Evolutionary conservation across 2,113 vertebrate genomes (phyloP), one percentile per base, ranked within the genome.

Genomic region (Catharus fuscescens): DNA sequence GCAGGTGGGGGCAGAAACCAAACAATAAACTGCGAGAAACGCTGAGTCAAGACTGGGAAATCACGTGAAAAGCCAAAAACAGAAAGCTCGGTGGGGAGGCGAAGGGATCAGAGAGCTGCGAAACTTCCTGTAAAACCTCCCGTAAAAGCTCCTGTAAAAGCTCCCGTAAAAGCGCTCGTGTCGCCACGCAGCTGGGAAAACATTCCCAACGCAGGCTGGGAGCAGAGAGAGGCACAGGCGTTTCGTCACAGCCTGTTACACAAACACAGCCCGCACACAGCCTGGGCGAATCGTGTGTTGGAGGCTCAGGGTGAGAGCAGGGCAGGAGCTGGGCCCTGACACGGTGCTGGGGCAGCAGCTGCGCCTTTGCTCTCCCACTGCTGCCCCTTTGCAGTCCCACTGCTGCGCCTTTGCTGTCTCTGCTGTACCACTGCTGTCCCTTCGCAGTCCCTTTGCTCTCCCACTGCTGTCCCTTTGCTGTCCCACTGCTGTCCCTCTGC

Each of bases 1-100:
- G 40, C 40, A 40, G 97, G 97, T 91, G 97, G 97, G 54, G 89
- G 92, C 34, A 67, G 92, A 93, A 98, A 98, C 97, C 93, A 97
- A 97, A 72, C 90, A 98, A 97, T 93, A 96, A 97, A 94, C 59
- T 13, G 67, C 34, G 77, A 66, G 79, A 97, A 97, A 97, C 44
- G 97, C 97, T 98, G 98, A 98, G 97, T 97, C 96, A 97, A 92
- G 95, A 90, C 42, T 5, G 57, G 12, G 56, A 87, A 88, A 77
- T 97, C 97, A 96, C 93, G 90, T 97, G 97, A 93, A 97, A 82
- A 25, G 38, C 79, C 62, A 3, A 34, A 83, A 97, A 91, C 74
- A n/a, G 95, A 95, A 92, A 87, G 76, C 90, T 31, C 20, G n/a
- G 34, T 8, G 52, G 53, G 65, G 82, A 61, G 40, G 70, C 14